phyloP scores from a whole-genome alignment of 2,888 invertebrate genomes.

The Tineola bisselliella region DNA sequence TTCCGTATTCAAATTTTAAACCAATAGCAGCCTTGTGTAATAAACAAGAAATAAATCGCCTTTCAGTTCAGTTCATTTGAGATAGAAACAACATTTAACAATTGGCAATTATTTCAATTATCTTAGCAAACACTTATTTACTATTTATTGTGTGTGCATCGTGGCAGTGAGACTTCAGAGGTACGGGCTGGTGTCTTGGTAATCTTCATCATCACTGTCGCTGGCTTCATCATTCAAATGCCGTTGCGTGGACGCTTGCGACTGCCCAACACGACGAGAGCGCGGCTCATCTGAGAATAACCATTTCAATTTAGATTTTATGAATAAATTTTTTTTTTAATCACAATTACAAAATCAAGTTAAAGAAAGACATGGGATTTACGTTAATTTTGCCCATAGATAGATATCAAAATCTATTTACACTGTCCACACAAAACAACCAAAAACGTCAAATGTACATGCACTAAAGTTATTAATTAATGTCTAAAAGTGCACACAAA shows the following conservation, averaged over 20 bases:
- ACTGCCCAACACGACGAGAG: constrained; percentile 43
- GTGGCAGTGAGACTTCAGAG: constrained; percentile 7
- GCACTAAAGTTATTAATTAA: too few relatives aligned
- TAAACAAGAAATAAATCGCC: background rate
- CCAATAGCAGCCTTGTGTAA: constrained; percentile 12
- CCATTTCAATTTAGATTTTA: too few relatives aligned
- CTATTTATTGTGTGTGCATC: background rate
- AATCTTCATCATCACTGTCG: constrained; percentile 43
- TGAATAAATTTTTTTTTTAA: too few relatives aligned
- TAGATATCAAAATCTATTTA: too few relatives aligned
- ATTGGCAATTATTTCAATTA: background rate
- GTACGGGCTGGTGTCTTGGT: constrained; percentile 55
- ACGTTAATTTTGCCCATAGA: too few relatives aligned
- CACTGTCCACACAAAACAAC: too few relatives aligned
- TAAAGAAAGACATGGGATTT: too few relatives aligned
- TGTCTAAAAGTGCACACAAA: too few relatives aligned
- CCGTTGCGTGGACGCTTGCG: constrained; percentile 51
- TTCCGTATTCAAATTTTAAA: too few relatives aligned
- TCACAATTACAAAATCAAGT: too few relatives aligned
- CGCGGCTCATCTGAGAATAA: constrained; percentile 49
- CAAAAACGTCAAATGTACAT: too few relatives aligned
- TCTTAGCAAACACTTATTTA: background rate
- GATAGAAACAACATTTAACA: background rate
- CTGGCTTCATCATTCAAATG: constrained; percentile 58
- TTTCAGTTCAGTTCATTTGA: background rate